Conservation (phyloP, 2,113 vertebrate genomes). For the Boulengerochromis microlepis region DNA sequence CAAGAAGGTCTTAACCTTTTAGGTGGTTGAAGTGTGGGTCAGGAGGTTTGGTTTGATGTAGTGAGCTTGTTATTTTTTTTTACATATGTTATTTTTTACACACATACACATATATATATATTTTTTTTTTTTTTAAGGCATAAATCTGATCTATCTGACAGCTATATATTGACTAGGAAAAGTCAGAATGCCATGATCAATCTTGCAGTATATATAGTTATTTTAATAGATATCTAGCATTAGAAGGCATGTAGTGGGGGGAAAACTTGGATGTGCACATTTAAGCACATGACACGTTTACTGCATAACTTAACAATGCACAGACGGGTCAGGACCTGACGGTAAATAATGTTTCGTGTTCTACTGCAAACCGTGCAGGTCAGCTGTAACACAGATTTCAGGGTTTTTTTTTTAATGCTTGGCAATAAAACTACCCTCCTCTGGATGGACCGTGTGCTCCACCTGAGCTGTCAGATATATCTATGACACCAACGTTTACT, state of each 20-base stretch:
- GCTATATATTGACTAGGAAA: neutral
- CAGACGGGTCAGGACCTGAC: neutral
- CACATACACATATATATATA: fast-evolving
- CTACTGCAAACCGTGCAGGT: neutral
- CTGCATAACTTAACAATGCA: neutral
- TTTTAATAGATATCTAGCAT: neutral
- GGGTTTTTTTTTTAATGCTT: neutral
- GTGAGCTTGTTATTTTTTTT: neutral
- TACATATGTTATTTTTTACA: neutral
- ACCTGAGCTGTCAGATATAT: neutral
- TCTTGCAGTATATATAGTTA: neutral
- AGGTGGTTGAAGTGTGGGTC: neutral
- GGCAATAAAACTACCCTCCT: neutral
- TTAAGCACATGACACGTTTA: neutral
- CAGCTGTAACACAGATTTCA: neutral
- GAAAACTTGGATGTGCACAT: neutral
- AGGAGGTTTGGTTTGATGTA: neutral
- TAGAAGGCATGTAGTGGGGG: no score
- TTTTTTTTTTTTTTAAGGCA: neutral
- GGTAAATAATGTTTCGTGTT: neutral
- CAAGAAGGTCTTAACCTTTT: neutral
- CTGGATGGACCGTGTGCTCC: neutral
- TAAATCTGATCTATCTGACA: neutral
- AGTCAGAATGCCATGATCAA: neutral
- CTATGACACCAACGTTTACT: neutral